Conservation (phyloP, 2,888 invertebrate species). For the Aproaerema taeniolella region DNA sequence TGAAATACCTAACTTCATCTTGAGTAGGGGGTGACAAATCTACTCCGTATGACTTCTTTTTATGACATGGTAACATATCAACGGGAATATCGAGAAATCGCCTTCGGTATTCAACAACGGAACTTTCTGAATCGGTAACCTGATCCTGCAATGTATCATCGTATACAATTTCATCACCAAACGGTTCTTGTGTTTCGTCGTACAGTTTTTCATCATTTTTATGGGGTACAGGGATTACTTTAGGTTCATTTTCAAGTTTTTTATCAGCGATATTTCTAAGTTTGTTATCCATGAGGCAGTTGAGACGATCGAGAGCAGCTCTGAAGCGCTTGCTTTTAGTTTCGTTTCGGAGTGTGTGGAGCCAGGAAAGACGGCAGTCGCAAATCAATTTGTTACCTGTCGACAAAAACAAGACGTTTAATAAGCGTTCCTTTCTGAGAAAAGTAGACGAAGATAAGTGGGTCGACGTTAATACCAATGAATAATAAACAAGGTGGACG, state of each 20-base stretch:
- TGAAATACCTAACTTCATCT: slow-evolving; percentile 67
- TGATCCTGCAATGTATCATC: slow-evolving; percentile 65
- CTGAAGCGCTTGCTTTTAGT: slow-evolving; percentile 83
- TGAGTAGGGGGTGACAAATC: slow-evolving; percentile 63
- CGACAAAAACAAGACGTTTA: slow-evolving; percentile 37
- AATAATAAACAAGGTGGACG: too few relatives aligned
- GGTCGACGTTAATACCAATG: too few relatives aligned
- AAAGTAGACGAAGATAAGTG: too few relatives aligned
- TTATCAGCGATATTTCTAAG: slow-evolving; percentile 41
- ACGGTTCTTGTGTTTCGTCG: slow-evolving; percentile 46
- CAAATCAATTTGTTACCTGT: slow-evolving; percentile 89
- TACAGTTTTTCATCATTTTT: slow-evolving; percentile 42
- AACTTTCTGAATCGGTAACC: slow-evolving; percentile 43
- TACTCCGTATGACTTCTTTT: slow-evolving; percentile 50
- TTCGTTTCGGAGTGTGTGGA: slow-evolving; percentile 84
- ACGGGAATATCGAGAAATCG: slow-evolving; percentile 56
- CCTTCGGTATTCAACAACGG: slow-evolving; percentile 52
- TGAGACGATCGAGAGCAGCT: slow-evolving; percentile 81
- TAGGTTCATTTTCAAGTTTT: slow-evolving; percentile 33
- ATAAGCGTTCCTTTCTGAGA: too few relatives aligned
- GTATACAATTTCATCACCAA: slow-evolving; percentile 50
- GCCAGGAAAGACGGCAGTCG: slow-evolving; percentile 89
- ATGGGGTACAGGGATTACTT: slow-evolving; percentile 14
- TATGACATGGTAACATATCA: slow-evolving; percentile 59
- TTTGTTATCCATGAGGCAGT: slow-evolving; percentile 79